Percentiles rank a stretch among this genome's conserved stretches.
Conservation (phyloP, 2,113 vertebrate species). For the Cephalopholis sonnerati region DNA sequence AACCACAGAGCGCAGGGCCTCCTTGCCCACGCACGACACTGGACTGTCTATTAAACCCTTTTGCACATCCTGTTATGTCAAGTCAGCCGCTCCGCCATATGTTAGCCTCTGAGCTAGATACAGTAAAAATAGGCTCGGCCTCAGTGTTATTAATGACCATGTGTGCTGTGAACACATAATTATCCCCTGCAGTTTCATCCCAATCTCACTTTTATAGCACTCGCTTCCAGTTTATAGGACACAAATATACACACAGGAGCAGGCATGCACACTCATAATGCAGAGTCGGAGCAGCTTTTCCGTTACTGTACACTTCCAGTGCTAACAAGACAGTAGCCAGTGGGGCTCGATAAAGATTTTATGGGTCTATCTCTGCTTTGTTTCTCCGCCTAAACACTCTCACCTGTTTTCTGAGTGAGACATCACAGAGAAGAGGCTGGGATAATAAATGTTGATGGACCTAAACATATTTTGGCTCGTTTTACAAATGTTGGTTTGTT, state of each 20-base stretch:
- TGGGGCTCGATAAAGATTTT: constrained; percentile 53
- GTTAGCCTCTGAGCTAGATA: constrained; percentile 65
- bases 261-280: not conserved
- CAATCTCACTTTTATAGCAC: constrained; percentile 51
- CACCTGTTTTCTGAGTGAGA: constrained; percentile 43
- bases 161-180: constrained; percentile 68
- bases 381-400: constrained; percentile 35
- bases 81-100: constrained; percentile 59
- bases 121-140: constrained; percentile 53
- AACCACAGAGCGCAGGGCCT: constrained; percentile 14
- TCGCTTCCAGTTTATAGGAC: constrained; percentile 43
- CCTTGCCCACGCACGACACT: constrained; percentile 10
- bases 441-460: not conserved
- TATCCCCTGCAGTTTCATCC: constrained; percentile 63
- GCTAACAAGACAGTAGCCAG: constrained; percentile 66
- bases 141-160: constrained; percentile 55
- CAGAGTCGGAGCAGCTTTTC: not conserved
- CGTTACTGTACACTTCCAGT: constrained; percentile 33
- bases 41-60: constrained; percentile 29
- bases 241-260: constrained; percentile 24
- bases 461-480: not conserved
- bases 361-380: constrained; percentile 43
- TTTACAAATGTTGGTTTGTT: not conserved
- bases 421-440: not conserved
- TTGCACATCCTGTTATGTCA: constrained; percentile 48